Evolutionary conservation across 2,888 invertebrate genomes (phyloP), one percentile per base, ranked within the genome.

Genomic region (Chironomus riparius): DNA sequence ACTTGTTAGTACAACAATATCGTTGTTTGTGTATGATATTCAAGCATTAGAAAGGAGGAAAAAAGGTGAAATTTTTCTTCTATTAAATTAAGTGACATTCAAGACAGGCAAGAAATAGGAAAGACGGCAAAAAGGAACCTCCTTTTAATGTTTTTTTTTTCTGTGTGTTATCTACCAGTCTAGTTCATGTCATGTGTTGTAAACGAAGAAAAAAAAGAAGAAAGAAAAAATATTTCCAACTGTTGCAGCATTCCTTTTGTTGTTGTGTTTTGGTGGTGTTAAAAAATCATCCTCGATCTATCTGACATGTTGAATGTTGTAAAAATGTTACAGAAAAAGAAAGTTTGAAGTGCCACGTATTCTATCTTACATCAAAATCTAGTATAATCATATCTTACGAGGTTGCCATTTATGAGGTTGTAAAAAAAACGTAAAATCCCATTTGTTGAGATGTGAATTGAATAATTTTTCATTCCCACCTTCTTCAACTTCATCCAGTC

Each of bases 11-110:
- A 38, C 38, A 38, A 38, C 38, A 38, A 38, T 38, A 38, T 10
- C 38, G 18, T 56, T 56, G 56, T 38, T 56, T 56, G 56, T 15
- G 56, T n/a, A 56, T 56, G n/a, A 15, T 56, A 18, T 15, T 56
- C 56, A 56, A 15, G 4, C 18, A 22, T 22, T 6, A 21, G 2
- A 7, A 15, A 24, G 22, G 65, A 13, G 68, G 56, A 38, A 24
- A 24, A 56, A 74, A 74, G 74, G 74, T 74, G 74, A 74, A 74
- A n/a, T 47, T 68, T 62, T 72, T 56, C 15, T 68, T 65, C 74
- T 74, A 74, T 74, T 74, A 68, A 74, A 74, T 74, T 68, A 74
- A 74, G 62, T 48, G 68, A 48, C 73, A 65, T n/a, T 1, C 73
- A 47, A 47, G 65, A 74, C 74, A 68, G 48, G 47, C 47, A 28